Percentiles rank a stretch among this genome's conserved stretches.
Evolutionary conservation across 2,113 vertebrate species (phyloP).

Genomic region (Capreolus pygargus): DNA sequence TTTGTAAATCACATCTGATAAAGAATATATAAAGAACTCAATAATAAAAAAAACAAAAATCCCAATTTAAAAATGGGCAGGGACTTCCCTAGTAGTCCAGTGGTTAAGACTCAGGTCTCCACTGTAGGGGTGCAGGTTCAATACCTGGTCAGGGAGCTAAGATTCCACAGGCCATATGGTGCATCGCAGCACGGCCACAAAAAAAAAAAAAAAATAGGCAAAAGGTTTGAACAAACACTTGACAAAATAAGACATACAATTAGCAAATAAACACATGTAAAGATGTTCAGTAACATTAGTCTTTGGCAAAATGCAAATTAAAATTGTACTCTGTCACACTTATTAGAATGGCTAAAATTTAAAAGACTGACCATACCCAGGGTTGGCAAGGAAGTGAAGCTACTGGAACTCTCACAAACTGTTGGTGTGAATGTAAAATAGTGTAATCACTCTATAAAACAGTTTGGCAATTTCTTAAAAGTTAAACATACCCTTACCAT

Average conservation of each 20-base stretch:
- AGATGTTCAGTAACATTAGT: background rate
- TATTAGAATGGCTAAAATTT: background rate
- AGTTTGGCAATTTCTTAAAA: background rate
- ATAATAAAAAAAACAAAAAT: background rate
- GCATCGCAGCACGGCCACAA: background rate
- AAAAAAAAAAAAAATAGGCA: background rate
- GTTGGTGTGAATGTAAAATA: background rate
- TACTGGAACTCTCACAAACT: background rate
- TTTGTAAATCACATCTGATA: background rate
- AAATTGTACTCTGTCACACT: background rate
- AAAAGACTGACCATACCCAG: background rate
- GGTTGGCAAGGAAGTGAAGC: background rate
- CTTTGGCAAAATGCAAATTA: background rate
- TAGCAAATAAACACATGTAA: background rate
- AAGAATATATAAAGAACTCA: conserved; percentile 14
- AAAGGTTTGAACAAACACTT: background rate
- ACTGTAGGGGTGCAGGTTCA: background rate
- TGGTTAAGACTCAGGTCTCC: background rate
- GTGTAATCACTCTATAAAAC: background rate
- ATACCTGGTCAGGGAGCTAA: background rate
- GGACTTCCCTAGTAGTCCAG: background rate
- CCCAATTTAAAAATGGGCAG: background rate
- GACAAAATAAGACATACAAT: background rate
- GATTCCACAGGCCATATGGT: background rate
- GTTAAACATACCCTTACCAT: background rate